These are phyloP conservation scores for Megalurothrips usitatus DNA, from an alignment of 2,888 invertebrate genomes.

Conservation along the genomic window DNA sequence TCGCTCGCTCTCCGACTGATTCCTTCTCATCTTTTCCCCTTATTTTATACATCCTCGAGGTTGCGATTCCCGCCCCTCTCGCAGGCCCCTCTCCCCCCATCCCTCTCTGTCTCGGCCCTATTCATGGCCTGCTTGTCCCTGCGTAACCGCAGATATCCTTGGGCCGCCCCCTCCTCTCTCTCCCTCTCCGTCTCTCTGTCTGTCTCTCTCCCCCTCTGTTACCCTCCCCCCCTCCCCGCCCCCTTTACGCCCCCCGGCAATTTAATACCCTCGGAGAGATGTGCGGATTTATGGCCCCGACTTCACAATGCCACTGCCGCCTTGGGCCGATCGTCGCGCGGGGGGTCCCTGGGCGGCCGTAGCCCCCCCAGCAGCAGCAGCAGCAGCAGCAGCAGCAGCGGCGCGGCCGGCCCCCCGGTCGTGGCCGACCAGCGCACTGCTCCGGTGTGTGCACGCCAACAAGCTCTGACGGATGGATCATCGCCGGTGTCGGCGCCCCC, in stretches of 20 bases:
- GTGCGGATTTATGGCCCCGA: slow-evolving; percentile 11
- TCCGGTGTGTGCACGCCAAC: too few species aligned
- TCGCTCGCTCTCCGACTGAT: too few species aligned
- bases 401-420: too few species aligned
- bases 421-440: too few species aligned
- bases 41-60: too few species aligned
- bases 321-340: neutral
- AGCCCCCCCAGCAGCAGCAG: too few species aligned
- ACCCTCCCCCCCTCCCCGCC: neutral
- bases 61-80: neutral
- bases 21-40: too few species aligned
- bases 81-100: neutral
- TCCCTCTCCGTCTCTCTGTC: neutral
- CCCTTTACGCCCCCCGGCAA: neutral
- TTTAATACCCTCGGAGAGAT: slow-evolving; percentile 17
- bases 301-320: neutral
- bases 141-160: too few species aligned
- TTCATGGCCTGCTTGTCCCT: too few species aligned
- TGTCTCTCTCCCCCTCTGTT: neutral
- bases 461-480: too few species aligned
- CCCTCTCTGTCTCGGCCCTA: neutral
- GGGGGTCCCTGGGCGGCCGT: neutral
- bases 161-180: neutral
- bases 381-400: too few species aligned
- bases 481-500: too few species aligned